Evolutionary conservation across 2,888 invertebrate genomes (phyloP).

Genomic region (Troglohyphantes excavatus): DNA sequence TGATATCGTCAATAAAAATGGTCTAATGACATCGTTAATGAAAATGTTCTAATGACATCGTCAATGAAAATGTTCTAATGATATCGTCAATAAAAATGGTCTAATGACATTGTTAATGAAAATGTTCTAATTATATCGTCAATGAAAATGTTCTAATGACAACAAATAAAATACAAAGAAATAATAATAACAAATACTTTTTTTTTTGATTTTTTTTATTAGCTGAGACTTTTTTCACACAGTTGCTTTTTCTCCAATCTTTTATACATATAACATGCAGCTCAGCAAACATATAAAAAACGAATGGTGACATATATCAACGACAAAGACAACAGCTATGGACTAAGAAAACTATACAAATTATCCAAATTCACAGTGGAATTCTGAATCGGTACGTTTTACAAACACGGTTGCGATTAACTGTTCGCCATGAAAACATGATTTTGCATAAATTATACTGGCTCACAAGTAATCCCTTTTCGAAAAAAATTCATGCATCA

Average conservation of each 20-base stretch:
- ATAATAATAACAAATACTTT: constrained; percentile 30
- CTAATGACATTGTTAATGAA: too few relatives aligned
- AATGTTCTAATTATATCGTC: too few relatives aligned
- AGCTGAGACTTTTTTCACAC: constrained; percentile 50
- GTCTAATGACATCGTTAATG: too few relatives aligned
- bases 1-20: too few relatives aligned
- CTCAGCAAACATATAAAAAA: constrained; percentile 71
- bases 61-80: too few relatives aligned
- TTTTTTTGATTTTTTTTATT: constrained; percentile 43
- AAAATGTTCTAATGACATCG: too few relatives aligned
- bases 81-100: too few relatives aligned
- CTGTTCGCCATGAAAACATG: constrained; percentile 50
- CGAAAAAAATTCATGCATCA: background rate
- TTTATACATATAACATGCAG: constrained; percentile 60
- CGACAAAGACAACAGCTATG: constrained; percentile 48
- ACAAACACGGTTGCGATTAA: constrained; percentile 29
- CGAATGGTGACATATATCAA: constrained; percentile 46
- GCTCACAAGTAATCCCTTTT: constrained; percentile 19
- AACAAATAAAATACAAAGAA: background rate
- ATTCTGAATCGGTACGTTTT: constrained; percentile 32
- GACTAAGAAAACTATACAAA: constrained; percentile 71
- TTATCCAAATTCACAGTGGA: constrained; percentile 25
- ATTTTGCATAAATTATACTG: constrained; percentile 65
- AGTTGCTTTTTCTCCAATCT: constrained; percentile 17
- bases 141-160: background rate